Evolutionary conservation across 2,113 vertebrate genomes (phyloP).

Genomic region (Toxotes chatareus): DNA sequence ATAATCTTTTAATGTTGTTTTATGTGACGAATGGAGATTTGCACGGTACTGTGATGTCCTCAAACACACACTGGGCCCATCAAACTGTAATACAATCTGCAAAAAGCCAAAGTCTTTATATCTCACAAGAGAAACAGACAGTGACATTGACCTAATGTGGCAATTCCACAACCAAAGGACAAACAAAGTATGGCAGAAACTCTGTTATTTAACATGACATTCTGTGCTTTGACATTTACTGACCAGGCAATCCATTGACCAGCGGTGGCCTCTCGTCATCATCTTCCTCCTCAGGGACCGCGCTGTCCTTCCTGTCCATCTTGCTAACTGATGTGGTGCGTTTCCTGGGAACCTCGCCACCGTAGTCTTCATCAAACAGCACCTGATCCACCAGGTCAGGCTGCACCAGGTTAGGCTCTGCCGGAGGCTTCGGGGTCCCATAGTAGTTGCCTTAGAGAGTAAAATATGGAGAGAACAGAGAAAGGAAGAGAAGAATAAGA

Average conservation of each 20-base stretch:
- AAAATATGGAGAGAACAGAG: constrained; percentile 4
- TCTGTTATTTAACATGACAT: constrained; percentile 30
- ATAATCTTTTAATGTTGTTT: neutral
- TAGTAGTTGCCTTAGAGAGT: constrained; percentile 90
- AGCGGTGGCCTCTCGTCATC: constrained; percentile 79
- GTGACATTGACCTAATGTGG: constrained; percentile 16
- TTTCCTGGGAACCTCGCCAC: constrained; percentile 74
- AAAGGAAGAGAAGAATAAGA: neutral
- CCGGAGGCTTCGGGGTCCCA: constrained; percentile 90
- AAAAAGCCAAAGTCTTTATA: constrained; percentile 15
- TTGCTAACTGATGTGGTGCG: constrained; percentile 81
- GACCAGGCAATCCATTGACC: constrained; percentile 79
- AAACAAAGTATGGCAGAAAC: neutral
- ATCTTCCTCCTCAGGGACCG: constrained; percentile 78
- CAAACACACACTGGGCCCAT: neutral
- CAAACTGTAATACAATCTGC: constrained; percentile 12
- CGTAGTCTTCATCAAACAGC: constrained; percentile 79
- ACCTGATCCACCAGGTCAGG: constrained; percentile 83
- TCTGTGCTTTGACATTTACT: constrained; percentile 54
- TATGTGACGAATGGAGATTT: neutral
- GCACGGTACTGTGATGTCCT: neutral
- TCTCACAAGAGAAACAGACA: neutral
- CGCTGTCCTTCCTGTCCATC: constrained; percentile 82
- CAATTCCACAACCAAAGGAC: constrained; percentile 16
- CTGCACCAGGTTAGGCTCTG: constrained; percentile 80